These are phyloP conservation scores for Cancer borealis DNA, from an alignment of 2,888 invertebrate genomes.

Conservation along the genomic window DNA sequence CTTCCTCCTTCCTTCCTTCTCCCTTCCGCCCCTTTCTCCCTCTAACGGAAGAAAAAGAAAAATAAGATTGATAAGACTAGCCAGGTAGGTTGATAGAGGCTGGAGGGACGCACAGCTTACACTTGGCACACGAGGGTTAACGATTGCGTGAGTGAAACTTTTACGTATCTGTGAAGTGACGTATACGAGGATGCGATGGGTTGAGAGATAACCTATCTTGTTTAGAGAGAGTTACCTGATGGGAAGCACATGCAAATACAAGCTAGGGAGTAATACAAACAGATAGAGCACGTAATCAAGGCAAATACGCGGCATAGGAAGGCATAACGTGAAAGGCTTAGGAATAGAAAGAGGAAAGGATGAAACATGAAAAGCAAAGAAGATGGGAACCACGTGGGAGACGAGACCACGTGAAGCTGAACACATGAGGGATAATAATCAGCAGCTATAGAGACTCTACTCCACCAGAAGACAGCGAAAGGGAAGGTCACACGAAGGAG, in stretches of 20 bases:
- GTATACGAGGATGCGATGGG: neutral
- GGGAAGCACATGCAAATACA: neutral
- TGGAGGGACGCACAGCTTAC: neutral
- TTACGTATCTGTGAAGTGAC: constrained; percentile 23
- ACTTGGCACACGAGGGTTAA: neutral
- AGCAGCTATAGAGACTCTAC: constrained; percentile 11
- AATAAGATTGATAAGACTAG: neutral
- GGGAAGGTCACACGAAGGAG: neutral
- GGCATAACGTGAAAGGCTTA: neutral
- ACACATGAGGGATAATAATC: neutral
- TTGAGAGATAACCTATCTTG: constrained; percentile 16
- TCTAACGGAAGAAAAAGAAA: neutral
- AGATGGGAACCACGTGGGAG: neutral
- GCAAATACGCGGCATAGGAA: neutral
- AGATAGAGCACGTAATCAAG: neutral
- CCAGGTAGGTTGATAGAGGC: neutral
- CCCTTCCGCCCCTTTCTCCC: neutral
- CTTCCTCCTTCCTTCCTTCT: neutral
- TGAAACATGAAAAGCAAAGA: neutral
- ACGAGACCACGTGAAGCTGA: neutral
- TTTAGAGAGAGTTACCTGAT: neutral
- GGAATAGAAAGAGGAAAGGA: neutral
- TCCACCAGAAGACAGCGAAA: neutral
- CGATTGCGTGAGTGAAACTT: neutral
- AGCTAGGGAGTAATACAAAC: neutral